Base-by-base conservation (phyloP, 2,888 invertebrate genomes). In the Lypha dubia region DNA sequence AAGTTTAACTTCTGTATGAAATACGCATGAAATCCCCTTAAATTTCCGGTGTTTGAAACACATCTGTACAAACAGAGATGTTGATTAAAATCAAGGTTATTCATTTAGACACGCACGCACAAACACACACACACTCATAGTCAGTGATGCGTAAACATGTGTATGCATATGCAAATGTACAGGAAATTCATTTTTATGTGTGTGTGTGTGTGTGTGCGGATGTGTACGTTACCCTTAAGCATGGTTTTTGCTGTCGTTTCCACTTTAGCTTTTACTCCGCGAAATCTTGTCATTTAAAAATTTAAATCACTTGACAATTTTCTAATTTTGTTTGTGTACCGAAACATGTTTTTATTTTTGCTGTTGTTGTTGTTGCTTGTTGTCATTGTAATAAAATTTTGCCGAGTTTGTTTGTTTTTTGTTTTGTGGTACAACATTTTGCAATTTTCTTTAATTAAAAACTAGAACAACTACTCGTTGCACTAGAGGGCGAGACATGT, bases 381-480 rank as follows among this genome's bases (percentile, higher is more conserved):
- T 20, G 60, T 49, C 6, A 13, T 24, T 51, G 49, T 60, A 68
- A 68, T 28, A 13, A 41, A 63, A 74, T 62, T n/a, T 56, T 68
- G 58, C 22, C 28, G 3, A 28, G 28, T 20, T 20, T 53, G 32
- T 65, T 41, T 51, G 1, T 46, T 28, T 4, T 22, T 17, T 41
- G 51, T 32, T 3, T 38, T 38, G 20, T 60, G 5, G 11, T 65
- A 17, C 28, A 20, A 20, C 13, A 58, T 32, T 60, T 44, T 56
- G 53, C 6, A 58, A 62, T 67, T 62, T 70, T 70, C 41, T 63
- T 71, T 70, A 82, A 70, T 70, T 63, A 60, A 56, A 82, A 82
- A 63, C 56, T 20, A 49, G 28, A 38, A 68, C 46, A 74, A 74
- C 44, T 62, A 13, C 8, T 17, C 13, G 38, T 13, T 1, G 11